Conservation (phyloP, 2,113 vertebrate species). For the Lipophrys pholis region DNA sequence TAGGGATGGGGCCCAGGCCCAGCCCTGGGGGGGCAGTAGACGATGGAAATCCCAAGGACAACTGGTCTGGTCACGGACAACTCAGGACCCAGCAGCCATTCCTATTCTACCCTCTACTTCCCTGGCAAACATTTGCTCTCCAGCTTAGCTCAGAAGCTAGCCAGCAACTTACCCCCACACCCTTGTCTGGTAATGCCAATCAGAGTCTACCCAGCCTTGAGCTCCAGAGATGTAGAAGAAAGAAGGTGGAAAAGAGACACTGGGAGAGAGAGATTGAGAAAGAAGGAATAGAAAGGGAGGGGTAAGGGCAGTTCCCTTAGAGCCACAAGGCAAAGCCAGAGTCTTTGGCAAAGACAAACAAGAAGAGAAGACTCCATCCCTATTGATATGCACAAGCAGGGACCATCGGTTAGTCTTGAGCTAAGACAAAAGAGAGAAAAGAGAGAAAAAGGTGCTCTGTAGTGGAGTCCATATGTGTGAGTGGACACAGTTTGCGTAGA, state of each 20-base stretch:
- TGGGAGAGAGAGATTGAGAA: slow-evolving; percentile 67
- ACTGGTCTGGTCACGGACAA: slow-evolving; percentile 99
- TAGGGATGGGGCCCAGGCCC: slow-evolving; percentile 84
- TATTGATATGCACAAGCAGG: slow-evolving; percentile 86
- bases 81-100: slow-evolving; percentile 78
- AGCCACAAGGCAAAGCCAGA: slow-evolving; percentile 85
- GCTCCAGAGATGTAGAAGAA: slow-evolving; percentile 68
- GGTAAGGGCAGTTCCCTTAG: slow-evolving; percentile 81
- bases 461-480: slow-evolving; percentile 77
- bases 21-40: slow-evolving; percentile 71
- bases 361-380: slow-evolving; percentile 80
- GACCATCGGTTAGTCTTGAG: slow-evolving; percentile 78
- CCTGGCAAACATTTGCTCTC: slow-evolving; percentile 94
- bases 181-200: slow-evolving; percentile 86
- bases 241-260: slow-evolving; percentile 69
- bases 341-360: slow-evolving; percentile 86
- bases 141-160: slow-evolving; percentile 85
- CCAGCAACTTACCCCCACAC: slow-evolving; percentile 79
- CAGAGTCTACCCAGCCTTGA: slow-evolving; percentile 73
- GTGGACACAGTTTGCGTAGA: slow-evolving; percentile 76
- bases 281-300: slow-evolving; percentile 72
- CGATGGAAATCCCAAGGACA: slow-evolving; percentile 92
- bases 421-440: slow-evolving; percentile 80
- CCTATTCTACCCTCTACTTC: slow-evolving; percentile 90
- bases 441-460: slow-evolving; percentile 71